Percentiles rank a stretch among this genome's conserved stretches.
Conservation (phyloP, 1,140 invertebrate species). For the Drosophila willistoni region DNA sequence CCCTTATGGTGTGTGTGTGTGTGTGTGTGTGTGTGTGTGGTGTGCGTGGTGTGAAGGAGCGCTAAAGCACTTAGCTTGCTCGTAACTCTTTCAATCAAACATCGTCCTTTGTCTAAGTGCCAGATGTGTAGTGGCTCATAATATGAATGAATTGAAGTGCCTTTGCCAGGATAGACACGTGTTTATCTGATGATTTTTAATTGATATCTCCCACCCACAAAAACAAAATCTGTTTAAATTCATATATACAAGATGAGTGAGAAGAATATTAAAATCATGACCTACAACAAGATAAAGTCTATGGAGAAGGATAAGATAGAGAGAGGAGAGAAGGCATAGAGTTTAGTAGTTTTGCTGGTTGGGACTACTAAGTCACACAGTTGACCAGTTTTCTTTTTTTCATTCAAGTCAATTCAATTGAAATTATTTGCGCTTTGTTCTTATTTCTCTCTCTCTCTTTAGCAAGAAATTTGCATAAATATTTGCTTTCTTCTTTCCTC, state of each 20-base stretch:
- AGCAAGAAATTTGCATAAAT: constrained; percentile 56
- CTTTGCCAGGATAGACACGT: constrained; percentile 20
- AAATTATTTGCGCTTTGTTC: constrained; percentile 15
- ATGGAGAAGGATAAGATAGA: not conserved
- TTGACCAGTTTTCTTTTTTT: constrained; percentile 5
- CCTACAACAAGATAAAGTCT: constrained; percentile 16
- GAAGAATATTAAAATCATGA: constrained; percentile 3
- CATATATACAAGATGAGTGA: not conserved
- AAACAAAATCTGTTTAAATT: not conserved
- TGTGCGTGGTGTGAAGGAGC: constrained; percentile 13
- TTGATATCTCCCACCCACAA: constrained; percentile 15
- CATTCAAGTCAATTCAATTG: constrained; percentile 14
- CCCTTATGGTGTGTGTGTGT: not conserved
- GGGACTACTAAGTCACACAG: not conserved
- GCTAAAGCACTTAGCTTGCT: constrained; percentile 50
- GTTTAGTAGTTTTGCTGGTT: not conserved
- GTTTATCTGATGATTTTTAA: constrained; percentile 33
- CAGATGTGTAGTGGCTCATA: constrained; percentile 34
- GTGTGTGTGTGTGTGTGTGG: not conserved
- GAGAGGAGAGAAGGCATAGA: too few relatives aligned
- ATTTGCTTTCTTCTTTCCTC: constrained; percentile 28
- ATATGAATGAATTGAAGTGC: not conserved
- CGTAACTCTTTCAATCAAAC: constrained; percentile 70
- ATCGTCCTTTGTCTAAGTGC: constrained; percentile 55
- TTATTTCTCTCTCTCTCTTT: not conserved